These are phyloP conservation scores for Rotaria magnacalcarata DNA, from an alignment of 2,888 invertebrate genomes.

Conservation along the genomic window DNA sequence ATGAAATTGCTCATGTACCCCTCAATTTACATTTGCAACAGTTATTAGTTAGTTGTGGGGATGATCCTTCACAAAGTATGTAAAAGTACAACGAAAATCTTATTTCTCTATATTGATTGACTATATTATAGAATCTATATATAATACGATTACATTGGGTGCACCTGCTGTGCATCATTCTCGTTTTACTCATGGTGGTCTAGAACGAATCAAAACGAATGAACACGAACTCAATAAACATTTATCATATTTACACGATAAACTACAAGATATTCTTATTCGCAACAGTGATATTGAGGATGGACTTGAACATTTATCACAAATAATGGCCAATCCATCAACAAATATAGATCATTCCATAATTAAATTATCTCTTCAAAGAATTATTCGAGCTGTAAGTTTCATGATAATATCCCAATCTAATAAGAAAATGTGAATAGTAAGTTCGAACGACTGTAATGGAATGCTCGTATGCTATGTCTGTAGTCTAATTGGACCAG, in stretches of 20 bases:
- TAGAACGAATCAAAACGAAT: background rate
- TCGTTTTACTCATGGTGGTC: background rate
- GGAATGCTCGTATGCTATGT: no score
- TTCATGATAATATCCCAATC: no score
- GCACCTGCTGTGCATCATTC: background rate
- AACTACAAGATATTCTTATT: background rate
- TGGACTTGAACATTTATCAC: background rate
- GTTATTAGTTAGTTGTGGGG: background rate
- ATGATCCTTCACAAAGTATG: conserved; percentile 3
- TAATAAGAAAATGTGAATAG: no score
- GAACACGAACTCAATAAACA: background rate
- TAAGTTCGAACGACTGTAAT: no score
- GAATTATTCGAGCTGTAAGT: background rate
- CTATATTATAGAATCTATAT: background rate
- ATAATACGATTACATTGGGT: background rate
- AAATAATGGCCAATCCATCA: background rate
- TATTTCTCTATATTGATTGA: background rate
- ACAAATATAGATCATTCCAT: background rate
- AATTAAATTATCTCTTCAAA: background rate
- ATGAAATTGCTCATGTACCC: background rate
- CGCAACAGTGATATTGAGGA: background rate
- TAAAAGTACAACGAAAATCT: background rate
- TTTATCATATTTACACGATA: background rate
- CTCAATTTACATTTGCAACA: conserved; percentile 17
- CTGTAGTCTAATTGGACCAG: no score